These are phyloP conservation scores for Sula dactylatra DNA, from an alignment of 2,113 vertebrate species.

Conservation along the genomic window DNA sequence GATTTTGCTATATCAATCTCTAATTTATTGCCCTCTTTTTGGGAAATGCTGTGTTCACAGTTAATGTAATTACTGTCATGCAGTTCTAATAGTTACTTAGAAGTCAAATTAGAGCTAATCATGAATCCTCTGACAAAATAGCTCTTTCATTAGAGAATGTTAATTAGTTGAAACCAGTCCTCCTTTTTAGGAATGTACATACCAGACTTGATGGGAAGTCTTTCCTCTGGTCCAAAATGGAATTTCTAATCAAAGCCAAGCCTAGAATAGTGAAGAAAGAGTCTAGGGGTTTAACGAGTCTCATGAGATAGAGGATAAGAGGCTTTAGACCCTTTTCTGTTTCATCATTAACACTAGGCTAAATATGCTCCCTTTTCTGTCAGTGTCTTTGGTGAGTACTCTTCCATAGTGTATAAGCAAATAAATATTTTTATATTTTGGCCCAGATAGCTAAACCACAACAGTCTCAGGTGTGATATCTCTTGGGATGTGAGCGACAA, in stretches of 20 bases:
- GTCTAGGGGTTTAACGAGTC: neutral
- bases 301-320: neutral
- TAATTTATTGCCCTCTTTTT: neutral
- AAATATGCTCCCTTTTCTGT: neutral
- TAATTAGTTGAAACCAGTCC: neutral
- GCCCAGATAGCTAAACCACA: neutral
- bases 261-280: neutral
- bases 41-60: neutral
- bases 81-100: neutral
- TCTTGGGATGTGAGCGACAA: neutral
- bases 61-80: neutral
- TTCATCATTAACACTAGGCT: neutral
- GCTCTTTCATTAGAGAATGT: neutral
- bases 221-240: neutral
- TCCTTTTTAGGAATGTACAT: slow-evolving; percentile 42
- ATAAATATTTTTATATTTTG: neutral
- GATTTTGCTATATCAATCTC: neutral
- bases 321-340: neutral
- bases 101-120: neutral
- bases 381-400: neutral
- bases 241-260: slow-evolving; percentile 29
- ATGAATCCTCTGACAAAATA: neutral
- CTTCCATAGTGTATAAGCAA: neutral
- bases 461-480: neutral
- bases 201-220: neutral